phyloP scores from a whole-genome alignment of 1,140 invertebrate genomes.

The Halyomorpha halys region DNA sequence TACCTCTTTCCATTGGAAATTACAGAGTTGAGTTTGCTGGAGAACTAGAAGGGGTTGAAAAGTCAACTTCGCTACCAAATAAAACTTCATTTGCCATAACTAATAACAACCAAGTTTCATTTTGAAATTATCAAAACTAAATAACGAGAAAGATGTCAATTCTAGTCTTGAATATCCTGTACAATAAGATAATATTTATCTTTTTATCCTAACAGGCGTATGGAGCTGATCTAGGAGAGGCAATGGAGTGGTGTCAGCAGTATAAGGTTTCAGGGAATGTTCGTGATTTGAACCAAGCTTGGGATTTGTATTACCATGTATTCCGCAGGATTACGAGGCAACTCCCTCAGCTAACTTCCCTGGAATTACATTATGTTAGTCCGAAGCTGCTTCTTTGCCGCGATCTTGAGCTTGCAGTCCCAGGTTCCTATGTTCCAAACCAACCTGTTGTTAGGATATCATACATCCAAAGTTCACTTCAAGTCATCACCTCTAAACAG shows the following conservation, averaged over 20 bases:
- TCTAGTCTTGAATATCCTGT: too few relatives aligned
- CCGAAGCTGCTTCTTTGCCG: slow-evolving; percentile 79
- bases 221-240: slow-evolving; percentile 84
- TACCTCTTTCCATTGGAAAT: too few relatives aligned
- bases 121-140: too few relatives aligned
- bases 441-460: slow-evolving; percentile 77
- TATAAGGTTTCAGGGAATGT: slow-evolving; percentile 77
- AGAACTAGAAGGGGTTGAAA: too few relatives aligned
- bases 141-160: too few relatives aligned
- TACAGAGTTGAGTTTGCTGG: too few relatives aligned
- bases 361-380: slow-evolving; percentile 92
- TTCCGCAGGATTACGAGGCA: slow-evolving; percentile 91
- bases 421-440: slow-evolving; percentile 88
- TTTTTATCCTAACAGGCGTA: slow-evolving; percentile 52
- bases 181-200: neutral
- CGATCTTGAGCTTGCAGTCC: slow-evolving; percentile 89
- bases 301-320: slow-evolving; percentile 98
- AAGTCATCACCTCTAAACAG: slow-evolving; percentile 97
- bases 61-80: too few relatives aligned
- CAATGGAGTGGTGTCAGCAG: slow-evolving; percentile 85
- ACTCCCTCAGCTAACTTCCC: slow-evolving; percentile 75
- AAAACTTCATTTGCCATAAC: too few relatives aligned
- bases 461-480: slow-evolving; percentile 68
- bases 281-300: slow-evolving; percentile 90
- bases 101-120: too few relatives aligned